Evolutionary conservation across 2,888 invertebrate species (phyloP).

Genomic region (Perithous albicinctus): DNA sequence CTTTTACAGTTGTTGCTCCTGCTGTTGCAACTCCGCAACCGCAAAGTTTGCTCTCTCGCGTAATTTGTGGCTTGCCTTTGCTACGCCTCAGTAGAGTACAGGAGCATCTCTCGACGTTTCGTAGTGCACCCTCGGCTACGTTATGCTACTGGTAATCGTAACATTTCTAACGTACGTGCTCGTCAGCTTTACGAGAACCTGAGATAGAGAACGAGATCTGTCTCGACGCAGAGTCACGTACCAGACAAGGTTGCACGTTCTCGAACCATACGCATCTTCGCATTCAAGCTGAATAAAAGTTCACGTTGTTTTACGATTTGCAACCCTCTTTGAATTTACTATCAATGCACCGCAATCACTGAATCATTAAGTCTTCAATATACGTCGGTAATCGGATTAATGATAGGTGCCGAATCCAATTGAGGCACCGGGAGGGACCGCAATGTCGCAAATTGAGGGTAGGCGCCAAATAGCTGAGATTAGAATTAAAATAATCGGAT

Average conservation of each 20-base stretch:
- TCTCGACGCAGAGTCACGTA: constrained; percentile 26
- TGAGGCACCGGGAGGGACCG: neutral
- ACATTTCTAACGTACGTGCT: constrained; percentile 54
- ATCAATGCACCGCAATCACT: neutral
- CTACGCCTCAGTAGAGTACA: constrained; percentile 6
- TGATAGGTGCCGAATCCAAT: neutral
- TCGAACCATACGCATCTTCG: neutral
- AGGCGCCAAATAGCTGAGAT: neutral
- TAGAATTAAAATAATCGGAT: constrained; percentile 2
- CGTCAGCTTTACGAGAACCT: constrained; percentile 13
- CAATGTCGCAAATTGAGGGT: neutral
- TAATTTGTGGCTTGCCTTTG: constrained; percentile 60
- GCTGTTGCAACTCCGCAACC: constrained; percentile 56
- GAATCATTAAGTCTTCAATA: constrained; percentile 9
- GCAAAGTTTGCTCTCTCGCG: constrained; percentile 62
- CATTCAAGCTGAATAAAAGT: neutral
- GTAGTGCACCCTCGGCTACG: constrained; percentile 23
- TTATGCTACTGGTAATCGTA: constrained; percentile 46
- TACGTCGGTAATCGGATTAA: constrained; percentile 10
- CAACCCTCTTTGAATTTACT: neutral
- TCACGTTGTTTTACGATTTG: neutral
- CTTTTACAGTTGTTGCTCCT: constrained; percentile 48
- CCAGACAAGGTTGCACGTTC: neutral
- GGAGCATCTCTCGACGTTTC: constrained; percentile 21
- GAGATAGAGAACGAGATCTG: neutral